Evolutionary conservation across 2,888 invertebrate species (phyloP), one percentile per base, ranked within the genome.

Genomic region (Caenorhabditis imperialis): DNA sequence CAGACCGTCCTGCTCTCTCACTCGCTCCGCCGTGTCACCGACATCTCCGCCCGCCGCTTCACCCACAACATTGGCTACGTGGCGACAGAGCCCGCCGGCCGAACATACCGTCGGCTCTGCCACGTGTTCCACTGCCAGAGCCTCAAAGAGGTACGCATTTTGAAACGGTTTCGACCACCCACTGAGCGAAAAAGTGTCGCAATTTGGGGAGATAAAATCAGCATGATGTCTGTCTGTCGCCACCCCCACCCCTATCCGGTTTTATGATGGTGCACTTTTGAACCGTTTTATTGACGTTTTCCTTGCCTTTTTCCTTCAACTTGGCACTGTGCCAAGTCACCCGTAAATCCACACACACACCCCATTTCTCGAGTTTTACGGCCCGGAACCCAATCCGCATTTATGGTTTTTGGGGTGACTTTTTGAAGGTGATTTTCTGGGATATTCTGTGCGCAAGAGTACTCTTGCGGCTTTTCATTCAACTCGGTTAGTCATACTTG

Each of bases 1-100:
- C 74, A 81, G 81, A 75, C 73, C 2, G 22, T 71, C 33, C 53
- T 81, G 14, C 63, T 81, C 63, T 63, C 75, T 12, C 81, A 81
- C 61, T 81, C 81, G n/a, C 57, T 81, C 16, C 77, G 77, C 6
- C 78, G 81, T 16, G 69, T 81, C 47, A 61, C 69, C 51, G 73
- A 62, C 33, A 58, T 75, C 42, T 61, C 77, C 18, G 77, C 72
- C 22, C 55, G 76, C 38, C 74, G 75, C n/a, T 14, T 48, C 25
- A 48, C 50, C n/a, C 47, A 57, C 7, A 75, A 75, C 40, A 38
- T 81, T n/a, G 81, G 78, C 4, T 81, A 81, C 72, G 73, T 81
- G 10, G 79, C 81, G 5, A 47, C 73, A 16, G 81, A 81, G 45
- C 75, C 78, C 18, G 61, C 75, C 14, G 81, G 81, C 20, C 71